Evolutionary conservation across 2,888 invertebrate genomes (phyloP).

Genomic region (Lydus trimaculatus): DNA sequence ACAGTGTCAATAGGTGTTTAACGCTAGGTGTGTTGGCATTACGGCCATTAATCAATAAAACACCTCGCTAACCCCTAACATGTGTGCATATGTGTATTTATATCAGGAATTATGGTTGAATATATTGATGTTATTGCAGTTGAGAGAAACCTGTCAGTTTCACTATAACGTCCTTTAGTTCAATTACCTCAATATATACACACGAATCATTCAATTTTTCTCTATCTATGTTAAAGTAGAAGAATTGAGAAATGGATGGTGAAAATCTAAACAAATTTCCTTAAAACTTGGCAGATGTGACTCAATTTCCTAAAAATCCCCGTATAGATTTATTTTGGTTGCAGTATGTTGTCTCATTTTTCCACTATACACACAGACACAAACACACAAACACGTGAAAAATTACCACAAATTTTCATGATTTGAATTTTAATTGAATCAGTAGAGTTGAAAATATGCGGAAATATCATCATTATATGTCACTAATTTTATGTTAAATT

Average conservation of each 20-base stretch:
- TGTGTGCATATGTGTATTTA: slow-evolving; percentile 35
- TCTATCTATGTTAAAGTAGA: neutral
- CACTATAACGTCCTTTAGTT: neutral
- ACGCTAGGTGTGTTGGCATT: slow-evolving; percentile 46
- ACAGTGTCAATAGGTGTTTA: slow-evolving; percentile 47
- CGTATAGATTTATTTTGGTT: neutral
- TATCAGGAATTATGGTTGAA: slow-evolving; percentile 35
- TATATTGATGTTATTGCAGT: slow-evolving; percentile 39
- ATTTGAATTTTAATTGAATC: neutral
- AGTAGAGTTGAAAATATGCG: neutral
- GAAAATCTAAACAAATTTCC: slow-evolving; percentile 11
- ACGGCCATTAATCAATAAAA: slow-evolving; percentile 45
- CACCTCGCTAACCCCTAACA: slow-evolving; percentile 35
- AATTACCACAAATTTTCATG: neutral
- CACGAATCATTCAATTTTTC: slow-evolving; percentile 12
- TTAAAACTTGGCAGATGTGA: slow-evolving; percentile 2
- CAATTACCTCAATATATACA: slow-evolving; percentile 7
- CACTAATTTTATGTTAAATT: neutral
- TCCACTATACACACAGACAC: neutral
- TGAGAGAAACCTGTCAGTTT: slow-evolving; percentile 12
- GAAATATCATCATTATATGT: neutral
- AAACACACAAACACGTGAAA: no score
- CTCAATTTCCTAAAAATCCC: neutral
- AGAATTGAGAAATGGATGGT: neutral
- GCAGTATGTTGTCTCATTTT: neutral